Evolutionary conservation across 2,113 vertebrate species (phyloP), one percentile per base, ranked within the genome.

Genomic region (Pardalotus punctatus): DNA sequence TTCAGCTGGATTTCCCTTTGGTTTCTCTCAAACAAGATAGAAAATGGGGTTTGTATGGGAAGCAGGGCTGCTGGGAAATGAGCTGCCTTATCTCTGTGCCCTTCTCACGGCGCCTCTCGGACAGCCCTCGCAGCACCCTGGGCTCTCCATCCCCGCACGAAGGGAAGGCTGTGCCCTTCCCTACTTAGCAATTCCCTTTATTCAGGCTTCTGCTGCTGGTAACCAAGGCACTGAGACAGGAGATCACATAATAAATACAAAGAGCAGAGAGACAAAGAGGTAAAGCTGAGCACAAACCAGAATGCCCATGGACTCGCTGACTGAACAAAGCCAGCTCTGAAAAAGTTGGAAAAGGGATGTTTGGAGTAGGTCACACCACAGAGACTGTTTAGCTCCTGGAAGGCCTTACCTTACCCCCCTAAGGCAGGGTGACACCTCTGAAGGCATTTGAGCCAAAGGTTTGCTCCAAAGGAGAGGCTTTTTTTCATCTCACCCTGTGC

Each of bases 121-220:
- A 25, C 1, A 4, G 47, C 35, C 21, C 61, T 64, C 0, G 0
- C 60, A 64, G 51, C 38, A 11, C 51, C 47, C 47, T 0, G 5
- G 19, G 57, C 67, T 85, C 61, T n/a, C 45, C 24, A 1, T 80
- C 69, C 76, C 73, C 67, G 71, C 12, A 24, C 0, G 0, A 65
- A 69, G 35, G 35, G n/a, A n/a, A n/a, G n/a, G 13, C 66, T 31
- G 60, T 36, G 54, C 72, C 50, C 73, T 94, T 66, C 93, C 35
- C 89, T 73, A 4, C 36, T 89, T 57, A 72, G 40, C 1, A 2
- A 36, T 57, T 72, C 53, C 35, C 88, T 94, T 89, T 65, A 61
- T 88, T 87, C 54, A 48, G 70, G 29, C 54, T 89, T 91, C 71
- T 88, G 54, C 73, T 61, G 13, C 28, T 66, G 54, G 78, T 76